These are phyloP conservation scores for Malacoctenus gilli DNA, from an alignment of 2,797 vertebrate species.

Conservation along the genomic window DNA sequence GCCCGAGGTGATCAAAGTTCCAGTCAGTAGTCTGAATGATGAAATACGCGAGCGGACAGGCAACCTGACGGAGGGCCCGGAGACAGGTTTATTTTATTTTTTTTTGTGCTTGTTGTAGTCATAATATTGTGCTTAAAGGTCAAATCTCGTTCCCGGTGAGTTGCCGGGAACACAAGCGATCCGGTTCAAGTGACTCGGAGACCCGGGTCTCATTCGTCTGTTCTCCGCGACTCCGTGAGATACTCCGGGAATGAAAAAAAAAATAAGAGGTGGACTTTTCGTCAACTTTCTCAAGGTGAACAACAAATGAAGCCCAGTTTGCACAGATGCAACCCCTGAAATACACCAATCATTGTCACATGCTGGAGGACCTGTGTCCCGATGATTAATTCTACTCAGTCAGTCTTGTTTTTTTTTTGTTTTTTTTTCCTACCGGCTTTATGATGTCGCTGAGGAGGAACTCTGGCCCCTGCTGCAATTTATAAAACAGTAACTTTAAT, in stretches of 20 bases:
- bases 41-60: constrained; percentile 32
- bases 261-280: too few relatives aligned
- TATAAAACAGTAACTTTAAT: constrained; percentile 61
- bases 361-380: constrained; percentile 21
- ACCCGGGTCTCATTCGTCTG: constrained; percentile 6
- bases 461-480: constrained; percentile 42
- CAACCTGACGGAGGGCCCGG: constrained; percentile 17
- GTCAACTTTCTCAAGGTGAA: too few relatives aligned
- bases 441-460: constrained; percentile 22
- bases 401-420: constrained; percentile 51
- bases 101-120: constrained; percentile 33
- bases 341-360: constrained; percentile 19
- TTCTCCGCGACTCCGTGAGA: background rate
- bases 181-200: constrained; percentile 5
- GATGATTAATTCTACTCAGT: constrained; percentile 54
- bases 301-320: too few relatives aligned
- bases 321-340: constrained; percentile 40
- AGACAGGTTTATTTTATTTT: constrained; percentile 34
- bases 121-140: constrained; percentile 40
- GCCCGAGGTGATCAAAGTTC: constrained; percentile 25
- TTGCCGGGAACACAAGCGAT: constrained; percentile 3
- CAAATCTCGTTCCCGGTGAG: constrained; percentile 13
- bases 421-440: constrained; percentile 17
- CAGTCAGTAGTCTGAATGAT: constrained; percentile 30
- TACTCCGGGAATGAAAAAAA: too few relatives aligned